Percentiles rank a stretch among this genome's conserved stretches.
phyloP scores from a whole-genome alignment of 2,113 vertebrate species.

The Eubucco bourcierii region DNA sequence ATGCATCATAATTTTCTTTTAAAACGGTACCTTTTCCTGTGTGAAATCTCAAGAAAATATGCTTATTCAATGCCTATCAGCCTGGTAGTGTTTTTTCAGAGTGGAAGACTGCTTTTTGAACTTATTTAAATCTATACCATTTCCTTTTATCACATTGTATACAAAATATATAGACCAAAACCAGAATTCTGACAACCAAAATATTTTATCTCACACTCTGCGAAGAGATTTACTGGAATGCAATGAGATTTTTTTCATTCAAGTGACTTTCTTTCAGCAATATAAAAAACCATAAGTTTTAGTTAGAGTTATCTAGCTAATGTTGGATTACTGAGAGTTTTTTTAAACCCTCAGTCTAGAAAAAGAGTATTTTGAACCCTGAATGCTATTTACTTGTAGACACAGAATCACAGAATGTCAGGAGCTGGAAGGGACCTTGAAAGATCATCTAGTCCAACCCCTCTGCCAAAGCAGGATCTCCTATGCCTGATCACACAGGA shows the following conservation, averaged over 20 bases:
- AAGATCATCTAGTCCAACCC: no score
- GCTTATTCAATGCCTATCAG: conserved; percentile 33
- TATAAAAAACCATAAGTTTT: neutral
- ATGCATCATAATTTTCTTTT: conserved; percentile 45
- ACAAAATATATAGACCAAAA: conserved; percentile 33
- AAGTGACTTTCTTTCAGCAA: neutral
- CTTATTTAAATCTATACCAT: conserved; percentile 29
- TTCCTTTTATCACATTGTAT: conserved; percentile 27
- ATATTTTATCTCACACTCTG: neutral
- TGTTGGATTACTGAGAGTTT: neutral
- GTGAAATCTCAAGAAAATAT: conserved; percentile 55
- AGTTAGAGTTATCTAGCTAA: neutral
- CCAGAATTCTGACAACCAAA: conserved; percentile 11
- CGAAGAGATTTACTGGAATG: conserved; percentile 19
- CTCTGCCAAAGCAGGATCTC: no score
- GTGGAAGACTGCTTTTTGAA: conserved; percentile 45
- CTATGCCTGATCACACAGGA: no score
- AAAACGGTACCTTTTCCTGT: conserved; percentile 41
- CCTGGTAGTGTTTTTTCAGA: conserved; percentile 7
- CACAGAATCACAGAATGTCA: no score
- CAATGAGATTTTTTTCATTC: neutral
- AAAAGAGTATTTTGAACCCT: neutral
- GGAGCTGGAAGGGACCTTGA: no score
- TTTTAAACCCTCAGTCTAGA: neutral
- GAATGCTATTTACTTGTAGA: neutral